Conservation (phyloP, 2,797 vertebrate genomes). For the Diglossa cyanea region DNA sequence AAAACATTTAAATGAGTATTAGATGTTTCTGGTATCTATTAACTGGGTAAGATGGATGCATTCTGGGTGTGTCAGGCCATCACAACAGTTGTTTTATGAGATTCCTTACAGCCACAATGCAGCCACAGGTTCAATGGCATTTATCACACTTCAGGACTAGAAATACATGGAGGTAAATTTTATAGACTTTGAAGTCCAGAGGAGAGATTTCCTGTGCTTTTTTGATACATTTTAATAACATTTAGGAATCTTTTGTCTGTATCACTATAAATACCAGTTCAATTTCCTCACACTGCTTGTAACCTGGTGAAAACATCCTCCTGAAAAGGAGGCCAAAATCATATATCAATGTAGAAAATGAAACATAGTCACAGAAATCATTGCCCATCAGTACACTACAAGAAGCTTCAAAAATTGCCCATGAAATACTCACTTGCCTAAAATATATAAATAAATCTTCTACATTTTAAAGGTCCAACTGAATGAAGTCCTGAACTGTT, state of each 20-base stretch:
- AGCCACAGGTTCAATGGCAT: not conserved
- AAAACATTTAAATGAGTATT: not conserved
- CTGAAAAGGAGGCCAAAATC: not conserved
- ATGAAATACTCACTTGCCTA: not conserved
- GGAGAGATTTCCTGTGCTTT: not conserved
- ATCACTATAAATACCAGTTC: not conserved
- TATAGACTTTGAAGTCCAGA: not conserved
- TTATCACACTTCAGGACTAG: not conserved
- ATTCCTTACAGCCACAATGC: not conserved
- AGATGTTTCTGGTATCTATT: not conserved
- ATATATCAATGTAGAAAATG: not conserved
- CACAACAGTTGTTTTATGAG: not conserved
- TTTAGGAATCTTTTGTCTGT: not conserved
- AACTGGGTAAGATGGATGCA: not conserved
- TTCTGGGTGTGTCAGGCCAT: not conserved
- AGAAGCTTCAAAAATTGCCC: not conserved
- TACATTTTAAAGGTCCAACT: not conserved
- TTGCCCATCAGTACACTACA: not conserved
- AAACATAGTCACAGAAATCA: not conserved
- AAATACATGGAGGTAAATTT: not conserved
- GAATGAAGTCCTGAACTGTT: not conserved
- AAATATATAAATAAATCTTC: not conserved
- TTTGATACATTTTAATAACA: not conserved
- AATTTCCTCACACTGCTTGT: not conserved
- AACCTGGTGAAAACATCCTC: not conserved